Conservation (phyloP, 2,113 vertebrate species). For the Protobothrops mucrosquamatus region DNA sequence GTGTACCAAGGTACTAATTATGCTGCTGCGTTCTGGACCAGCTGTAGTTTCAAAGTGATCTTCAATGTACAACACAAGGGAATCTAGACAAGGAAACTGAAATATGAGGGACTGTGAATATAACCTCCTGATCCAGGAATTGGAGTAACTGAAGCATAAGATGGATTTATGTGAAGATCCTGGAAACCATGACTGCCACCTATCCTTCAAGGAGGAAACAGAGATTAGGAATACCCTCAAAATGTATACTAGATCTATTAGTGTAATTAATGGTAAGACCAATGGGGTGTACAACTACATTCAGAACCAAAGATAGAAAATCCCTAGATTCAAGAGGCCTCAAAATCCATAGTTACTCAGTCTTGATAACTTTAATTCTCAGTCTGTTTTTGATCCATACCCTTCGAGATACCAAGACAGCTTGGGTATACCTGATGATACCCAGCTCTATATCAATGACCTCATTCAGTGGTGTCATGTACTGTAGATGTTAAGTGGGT, state of each 20-base stretch:
- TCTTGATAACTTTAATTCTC: background rate
- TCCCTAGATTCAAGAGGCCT: background rate
- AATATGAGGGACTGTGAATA: background rate
- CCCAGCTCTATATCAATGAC: background rate
- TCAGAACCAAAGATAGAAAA: background rate
- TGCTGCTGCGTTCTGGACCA: background rate
- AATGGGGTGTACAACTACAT: background rate
- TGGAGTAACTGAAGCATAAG: background rate
- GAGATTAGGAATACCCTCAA: background rate
- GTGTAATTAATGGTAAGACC: background rate
- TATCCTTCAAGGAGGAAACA: background rate
- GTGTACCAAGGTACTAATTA: background rate
- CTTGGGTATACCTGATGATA: background rate
- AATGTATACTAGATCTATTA: background rate
- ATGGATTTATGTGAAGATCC: background rate
- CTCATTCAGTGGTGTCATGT: background rate
- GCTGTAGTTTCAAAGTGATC: background rate
- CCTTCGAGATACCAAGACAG: background rate
- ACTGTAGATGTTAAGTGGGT: background rate
- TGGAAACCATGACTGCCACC: background rate
- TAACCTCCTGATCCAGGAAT: background rate
- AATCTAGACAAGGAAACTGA: background rate
- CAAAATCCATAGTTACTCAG: background rate
- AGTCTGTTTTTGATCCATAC: background rate
- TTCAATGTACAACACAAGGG: background rate